Evolutionary conservation across 1,140 invertebrate genomes (phyloP), one percentile per base, ranked within the genome.

Genomic region (Drosophila willistoni): DNA sequence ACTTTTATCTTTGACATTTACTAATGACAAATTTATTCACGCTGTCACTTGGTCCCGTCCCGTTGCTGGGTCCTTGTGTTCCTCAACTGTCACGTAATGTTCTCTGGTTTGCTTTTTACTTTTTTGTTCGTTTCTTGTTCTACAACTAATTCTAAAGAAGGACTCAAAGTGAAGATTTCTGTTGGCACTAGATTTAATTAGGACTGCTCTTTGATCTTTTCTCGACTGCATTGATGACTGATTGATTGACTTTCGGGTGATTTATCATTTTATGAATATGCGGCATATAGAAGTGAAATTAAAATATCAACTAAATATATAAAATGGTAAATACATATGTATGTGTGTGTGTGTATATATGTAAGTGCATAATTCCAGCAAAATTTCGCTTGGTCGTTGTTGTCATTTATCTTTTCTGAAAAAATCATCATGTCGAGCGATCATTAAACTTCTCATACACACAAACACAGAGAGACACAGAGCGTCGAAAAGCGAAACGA

Each of bases 1-100:
- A 79, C 83, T 86, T 89, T 89, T 89, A 87, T 87, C 84, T 84
- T 68, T 89, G 84, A 89, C 84, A 89, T 84, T 84, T 79, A 89
- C 84, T 84, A 89, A 89, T 90, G 84, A 89, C 85, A 89, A 89
- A 89, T 90, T 89, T 89, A 89, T 90, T 84, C 84, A 90, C 80
- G 81, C 84, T 89, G 84, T 90, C 84, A 84, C 71, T 78, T 89
- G 77, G 74, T 29, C 29, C 78, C 77, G 72, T 64, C 80, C 76
- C 79, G 71, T 73, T 66, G 12, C 19, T 10, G 17, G 56, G 29
- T 57, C 77, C 65, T 64, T 39, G 67, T 19, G 51, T 47, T 72
- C 64, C 55, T 39, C 36, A 12, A 47, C 71, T 76, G 81, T 81
- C 78, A 81, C 70, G 68, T 51, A 44, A 34, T 61, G 64, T 57